Base-by-base conservation (phyloP, 2,113 vertebrate species). In the Sinocyclocheilus maitianheensis region DNA sequence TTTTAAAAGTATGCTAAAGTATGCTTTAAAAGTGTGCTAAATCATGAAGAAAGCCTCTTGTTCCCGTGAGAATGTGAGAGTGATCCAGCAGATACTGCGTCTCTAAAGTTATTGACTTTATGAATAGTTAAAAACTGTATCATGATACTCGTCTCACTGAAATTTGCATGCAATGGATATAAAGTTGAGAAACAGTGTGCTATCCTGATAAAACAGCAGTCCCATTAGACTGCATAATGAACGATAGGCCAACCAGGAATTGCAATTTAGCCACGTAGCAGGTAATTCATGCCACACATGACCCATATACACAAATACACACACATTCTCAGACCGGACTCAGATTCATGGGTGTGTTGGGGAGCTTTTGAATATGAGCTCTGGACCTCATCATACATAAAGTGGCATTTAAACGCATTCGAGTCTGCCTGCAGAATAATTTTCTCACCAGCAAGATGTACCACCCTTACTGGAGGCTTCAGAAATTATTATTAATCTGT, bases 211-310 rank as follows among this genome's bases (percentile, higher is more conserved):
- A 55, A 60, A 74, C 9, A 37, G 37, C 24, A 34, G 16, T 78
- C 75, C 24, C 60, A 34, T 51, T 77, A 84, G 75, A 46, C 10
- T 0, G 4, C 83, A 34, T 11, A 63, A 55, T 22, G 51, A 78
- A 46, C 30, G 20, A 20, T 10, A 51, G 34, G 30, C 82, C 69
- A 84, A 7, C 72, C 83, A 48, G n/a, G 55, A 65, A 77, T 53
- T 37, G 16, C 24, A 30, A 84, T 76, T 58, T 77, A 84, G 74
- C 60, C 84, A 85, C 11, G 75, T 60, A 37, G 67, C 58, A 77
- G 43, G 40, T 34, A 76, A 78, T 58, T 58, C 62, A 78, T 24
- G 26, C 75, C 18, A 65, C 74, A 77, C 46, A 84, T 60, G 67
- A 51, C 53, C 30, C 16, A 63, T n/a, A 72, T 83, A 83, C 62